Conservation (phyloP, 1,140 invertebrate genomes). For the Cephus cinctus region DNA sequence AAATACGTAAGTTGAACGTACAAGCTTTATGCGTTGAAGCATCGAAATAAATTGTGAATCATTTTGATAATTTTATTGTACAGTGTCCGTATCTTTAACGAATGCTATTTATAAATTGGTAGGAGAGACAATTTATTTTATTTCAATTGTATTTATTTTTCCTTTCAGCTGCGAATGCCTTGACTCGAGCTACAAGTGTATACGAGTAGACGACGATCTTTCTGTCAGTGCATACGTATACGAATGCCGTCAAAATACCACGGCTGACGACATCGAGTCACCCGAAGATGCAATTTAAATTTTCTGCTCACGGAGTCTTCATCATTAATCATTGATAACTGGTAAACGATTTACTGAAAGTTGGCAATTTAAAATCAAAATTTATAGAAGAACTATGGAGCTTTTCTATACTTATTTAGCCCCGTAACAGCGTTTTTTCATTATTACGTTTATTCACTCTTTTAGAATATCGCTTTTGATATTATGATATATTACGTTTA, state of each 20-base stretch:
- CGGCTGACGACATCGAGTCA: slow-evolving; percentile 36
- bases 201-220: slow-evolving; percentile 59
- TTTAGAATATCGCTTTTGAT: slow-evolving; percentile 15
- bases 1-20: slow-evolving; percentile 70
- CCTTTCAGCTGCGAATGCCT: slow-evolving; percentile 60
- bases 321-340: slow-evolving; percentile 4
- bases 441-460: slow-evolving; percentile 1
- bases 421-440: too few relatives aligned
- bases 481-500: too few relatives aligned
- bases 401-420: too few relatives aligned
- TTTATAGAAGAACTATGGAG: too few relatives aligned
- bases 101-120: not conserved
- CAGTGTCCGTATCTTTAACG: slow-evolving; percentile 7
- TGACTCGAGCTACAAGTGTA: slow-evolving; percentile 50
- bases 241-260: slow-evolving; percentile 53
- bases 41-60: slow-evolving; percentile 3
- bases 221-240: slow-evolving; percentile 62
- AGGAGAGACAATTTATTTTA: not conserved
- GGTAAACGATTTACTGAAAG: not conserved
- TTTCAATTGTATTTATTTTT: slow-evolving; percentile 12
- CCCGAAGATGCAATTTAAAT: slow-evolving; percentile 28
- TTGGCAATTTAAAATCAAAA: too few relatives aligned
- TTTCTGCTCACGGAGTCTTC: slow-evolving; percentile 3
- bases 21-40: too few relatives aligned
- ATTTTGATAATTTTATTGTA: slow-evolving; percentile 1